These are phyloP conservation scores for Cheilosia pagana DNA, from an alignment of 2,888 invertebrate species.

Conservation along the genomic window DNA sequence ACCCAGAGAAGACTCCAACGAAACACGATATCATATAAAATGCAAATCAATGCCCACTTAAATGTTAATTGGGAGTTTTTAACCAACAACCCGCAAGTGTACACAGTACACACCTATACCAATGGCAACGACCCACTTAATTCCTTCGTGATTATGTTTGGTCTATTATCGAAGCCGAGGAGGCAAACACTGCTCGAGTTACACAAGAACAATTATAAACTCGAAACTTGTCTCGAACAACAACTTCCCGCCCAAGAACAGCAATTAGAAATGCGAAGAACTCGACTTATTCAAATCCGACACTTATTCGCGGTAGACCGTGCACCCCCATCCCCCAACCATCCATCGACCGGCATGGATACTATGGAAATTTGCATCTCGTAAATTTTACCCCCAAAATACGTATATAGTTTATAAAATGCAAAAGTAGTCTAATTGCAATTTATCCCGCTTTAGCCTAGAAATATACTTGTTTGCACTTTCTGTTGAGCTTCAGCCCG, in stretches of 20 bases:
- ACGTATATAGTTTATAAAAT: conserved; percentile 53
- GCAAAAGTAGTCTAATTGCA: conserved; percentile 67
- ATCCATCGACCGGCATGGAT: neutral
- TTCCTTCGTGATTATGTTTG: conserved; percentile 62
- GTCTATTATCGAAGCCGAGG: conserved; percentile 51
- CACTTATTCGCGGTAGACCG: conserved; percentile 41
- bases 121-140: conserved; percentile 49
- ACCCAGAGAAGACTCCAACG: neutral
- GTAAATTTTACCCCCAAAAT: conserved; percentile 34
- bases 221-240: conserved; percentile 70
- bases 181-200: conserved; percentile 27
- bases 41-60: conserved; percentile 69
- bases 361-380: conserved; percentile 55
- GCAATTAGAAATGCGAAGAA: conserved; percentile 72
- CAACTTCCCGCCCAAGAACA: conserved; percentile 67
- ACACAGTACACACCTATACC: conserved; percentile 9
- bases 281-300: conserved; percentile 68
- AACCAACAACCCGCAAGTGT: conserved; percentile 1
- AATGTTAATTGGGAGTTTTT: conserved; percentile 68
- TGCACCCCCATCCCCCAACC: neutral
- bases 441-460: conserved; percentile 52
- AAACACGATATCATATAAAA: conserved; percentile 21
- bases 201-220: conserved; percentile 70
- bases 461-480: conserved; percentile 35
- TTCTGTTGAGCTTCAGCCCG: conserved; percentile 20